phyloP scores from a whole-genome alignment of 2,797 vertebrate genomes.

The Erpetoichthys calabaricus region DNA sequence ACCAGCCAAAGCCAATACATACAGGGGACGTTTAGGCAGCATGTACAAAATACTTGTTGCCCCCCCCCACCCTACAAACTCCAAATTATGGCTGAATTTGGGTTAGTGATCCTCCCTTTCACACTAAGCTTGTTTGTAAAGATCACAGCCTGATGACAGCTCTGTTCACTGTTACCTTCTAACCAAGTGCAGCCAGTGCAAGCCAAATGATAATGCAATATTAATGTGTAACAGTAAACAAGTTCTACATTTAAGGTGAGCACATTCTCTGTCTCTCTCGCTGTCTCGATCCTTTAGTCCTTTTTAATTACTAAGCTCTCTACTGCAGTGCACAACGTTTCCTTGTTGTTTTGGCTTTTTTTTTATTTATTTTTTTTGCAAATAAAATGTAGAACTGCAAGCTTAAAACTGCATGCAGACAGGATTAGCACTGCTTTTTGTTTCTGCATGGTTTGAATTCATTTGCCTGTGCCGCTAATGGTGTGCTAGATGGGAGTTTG shows the following conservation, averaged over 20 bases:
- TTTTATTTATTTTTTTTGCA: slow-evolving; percentile 17
- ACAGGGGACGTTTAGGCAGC: slow-evolving; percentile 27
- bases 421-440: slow-evolving; percentile 55
- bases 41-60: slow-evolving; percentile 41
- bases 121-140: slow-evolving; percentile 48
- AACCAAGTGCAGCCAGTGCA: slow-evolving; percentile 65
- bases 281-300: slow-evolving; percentile 7
- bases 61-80: slow-evolving; percentile 34
- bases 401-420: slow-evolving; percentile 60
- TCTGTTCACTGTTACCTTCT: slow-evolving; percentile 71
- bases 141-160: slow-evolving; percentile 56
- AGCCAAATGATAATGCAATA: slow-evolving; percentile 67
- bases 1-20: neutral
- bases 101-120: slow-evolving; percentile 46
- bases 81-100: slow-evolving; percentile 37
- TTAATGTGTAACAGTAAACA: slow-evolving; percentile 78
- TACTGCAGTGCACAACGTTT: slow-evolving; percentile 43
- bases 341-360: slow-evolving; percentile 18
- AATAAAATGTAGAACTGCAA: slow-evolving; percentile 37
- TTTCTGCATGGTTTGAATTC: slow-evolving; percentile 57
- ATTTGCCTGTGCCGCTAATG: slow-evolving; percentile 59
- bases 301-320: slow-evolving; percentile 23
- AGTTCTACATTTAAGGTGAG: slow-evolving; percentile 77
- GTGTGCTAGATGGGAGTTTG: slow-evolving; percentile 57
- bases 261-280: slow-evolving; percentile 51